These are phyloP conservation scores for Coracopsis vasa DNA, from an alignment of 2,113 vertebrate species.

Conservation along the genomic window DNA sequence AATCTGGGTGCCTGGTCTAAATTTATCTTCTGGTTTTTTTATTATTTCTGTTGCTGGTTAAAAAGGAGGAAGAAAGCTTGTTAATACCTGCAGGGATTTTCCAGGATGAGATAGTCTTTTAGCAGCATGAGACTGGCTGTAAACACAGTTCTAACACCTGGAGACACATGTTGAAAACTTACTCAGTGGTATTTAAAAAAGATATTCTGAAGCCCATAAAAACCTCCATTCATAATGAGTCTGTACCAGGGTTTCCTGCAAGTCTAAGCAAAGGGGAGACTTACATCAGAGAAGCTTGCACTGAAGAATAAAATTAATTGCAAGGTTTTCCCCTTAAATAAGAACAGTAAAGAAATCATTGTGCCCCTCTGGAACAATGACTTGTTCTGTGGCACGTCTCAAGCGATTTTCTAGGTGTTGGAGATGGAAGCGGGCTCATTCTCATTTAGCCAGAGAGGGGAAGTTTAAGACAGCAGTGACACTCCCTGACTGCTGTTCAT, in stretches of 20 bases:
- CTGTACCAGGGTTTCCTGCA: background rate
- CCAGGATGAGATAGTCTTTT: constrained; percentile 13
- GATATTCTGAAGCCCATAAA: background rate
- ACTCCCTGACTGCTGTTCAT: background rate
- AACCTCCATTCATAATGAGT: background rate
- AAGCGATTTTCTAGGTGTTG: constrained; percentile 1
- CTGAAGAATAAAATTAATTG: background rate
- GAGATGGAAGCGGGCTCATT: constrained; percentile 9
- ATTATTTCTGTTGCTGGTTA: background rate
- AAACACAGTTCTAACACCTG: constrained; percentile 9
- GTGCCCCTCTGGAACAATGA: background rate
- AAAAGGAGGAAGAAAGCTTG: background rate
- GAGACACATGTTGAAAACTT: background rate
- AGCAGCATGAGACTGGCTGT: background rate
- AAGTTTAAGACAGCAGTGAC: constrained; percentile 29
- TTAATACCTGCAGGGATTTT: constrained; percentile 7
- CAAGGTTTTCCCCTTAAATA: background rate
- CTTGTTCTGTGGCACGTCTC: background rate
- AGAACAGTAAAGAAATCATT: background rate
- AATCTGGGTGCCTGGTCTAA: background rate
- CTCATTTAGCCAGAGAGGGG: background rate
- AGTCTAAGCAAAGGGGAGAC: background rate
- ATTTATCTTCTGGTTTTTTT: background rate
- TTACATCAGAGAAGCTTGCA: background rate
- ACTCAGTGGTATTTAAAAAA: background rate